Conservation (phyloP, 2,888 invertebrate genomes). For the Melanostoma scalare region DNA sequence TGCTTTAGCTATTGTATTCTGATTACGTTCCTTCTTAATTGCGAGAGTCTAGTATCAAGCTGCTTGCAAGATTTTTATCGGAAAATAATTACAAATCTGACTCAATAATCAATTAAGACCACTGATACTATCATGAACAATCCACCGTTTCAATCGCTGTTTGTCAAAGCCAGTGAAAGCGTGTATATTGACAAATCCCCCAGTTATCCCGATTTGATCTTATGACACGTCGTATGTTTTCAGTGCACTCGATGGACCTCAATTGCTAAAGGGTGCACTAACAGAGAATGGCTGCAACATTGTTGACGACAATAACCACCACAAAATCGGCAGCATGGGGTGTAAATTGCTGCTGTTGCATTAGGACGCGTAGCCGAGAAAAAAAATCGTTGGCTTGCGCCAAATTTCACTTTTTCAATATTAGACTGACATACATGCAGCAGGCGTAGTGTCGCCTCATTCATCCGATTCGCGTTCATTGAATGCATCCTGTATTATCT, state of each 20-base stretch:
- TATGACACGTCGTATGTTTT: conserved; percentile 68
- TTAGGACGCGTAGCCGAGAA: conserved; percentile 47
- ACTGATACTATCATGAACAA: conserved; percentile 51
- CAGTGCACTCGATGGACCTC: conserved; percentile 64
- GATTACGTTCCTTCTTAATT: background rate
- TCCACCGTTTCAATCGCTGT: conserved; percentile 18
- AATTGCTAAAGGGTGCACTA: conserved; percentile 58
- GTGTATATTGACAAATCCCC: conserved; percentile 43
- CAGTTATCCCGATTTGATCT: conserved; percentile 70
- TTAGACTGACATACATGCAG: conserved; percentile 72
- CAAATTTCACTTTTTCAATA: conserved; percentile 72
- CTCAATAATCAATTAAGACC: conserved; percentile 56
- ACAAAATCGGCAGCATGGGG: conserved; percentile 48
- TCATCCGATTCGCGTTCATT: conserved; percentile 76
- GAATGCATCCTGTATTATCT: conserved; percentile 72
- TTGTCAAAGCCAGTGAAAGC: conserved; percentile 41
- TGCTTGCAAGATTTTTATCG: background rate
- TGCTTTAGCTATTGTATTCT: no score
- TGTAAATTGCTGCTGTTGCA: conserved; percentile 63
- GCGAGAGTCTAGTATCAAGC: no score
- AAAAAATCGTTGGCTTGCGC: conserved; percentile 63
- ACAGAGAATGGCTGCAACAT: conserved; percentile 62
- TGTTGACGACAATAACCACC: conserved; percentile 66
- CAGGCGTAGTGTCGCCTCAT: conserved; percentile 73
- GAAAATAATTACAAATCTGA: conserved; percentile 43